Percentiles rank a stretch among this genome's conserved stretches.
phyloP scores from a whole-genome alignment of 2,797 vertebrate species.

The Eulemur rubriventer region DNA sequence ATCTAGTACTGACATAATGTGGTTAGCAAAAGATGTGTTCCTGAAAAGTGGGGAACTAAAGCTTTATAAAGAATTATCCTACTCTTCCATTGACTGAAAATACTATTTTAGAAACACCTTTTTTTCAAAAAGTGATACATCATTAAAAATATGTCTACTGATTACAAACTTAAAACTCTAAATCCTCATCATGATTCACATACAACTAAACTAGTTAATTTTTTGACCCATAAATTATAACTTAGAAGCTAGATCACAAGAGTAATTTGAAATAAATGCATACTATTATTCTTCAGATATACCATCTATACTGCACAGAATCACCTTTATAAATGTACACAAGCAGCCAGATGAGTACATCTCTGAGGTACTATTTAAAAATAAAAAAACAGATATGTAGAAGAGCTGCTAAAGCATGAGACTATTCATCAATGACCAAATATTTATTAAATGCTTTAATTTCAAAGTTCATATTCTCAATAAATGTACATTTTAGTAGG shows the following conservation, averaged over 20 bases:
- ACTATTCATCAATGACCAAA: neutral
- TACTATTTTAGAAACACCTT: slow-evolving; percentile 29
- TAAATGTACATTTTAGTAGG: neutral
- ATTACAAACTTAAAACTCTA: slow-evolving; percentile 8
- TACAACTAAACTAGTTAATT: neutral
- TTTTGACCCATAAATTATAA: neutral
- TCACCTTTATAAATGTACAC: neutral
- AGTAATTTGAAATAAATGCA: slow-evolving; percentile 4
- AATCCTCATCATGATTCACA: neutral
- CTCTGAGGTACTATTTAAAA: neutral
- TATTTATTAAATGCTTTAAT: neutral
- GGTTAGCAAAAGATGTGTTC: neutral
- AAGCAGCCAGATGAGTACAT: neutral
- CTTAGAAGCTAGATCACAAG: neutral
- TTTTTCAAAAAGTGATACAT: neutral
- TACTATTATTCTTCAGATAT: slow-evolving; percentile 16
- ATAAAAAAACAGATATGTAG: neutral
- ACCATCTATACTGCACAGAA: neutral
- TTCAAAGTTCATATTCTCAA: neutral
- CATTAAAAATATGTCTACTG: slow-evolving; percentile 9
- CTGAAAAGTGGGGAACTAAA: slow-evolving; percentile 25
- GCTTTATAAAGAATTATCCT: slow-evolving; percentile 8
- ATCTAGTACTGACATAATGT: neutral
- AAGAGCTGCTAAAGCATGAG: neutral
- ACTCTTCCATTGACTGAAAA: neutral